Base-by-base conservation (phyloP, 1,140 invertebrate species). In the Muscidifurax raptorellus region DNA sequence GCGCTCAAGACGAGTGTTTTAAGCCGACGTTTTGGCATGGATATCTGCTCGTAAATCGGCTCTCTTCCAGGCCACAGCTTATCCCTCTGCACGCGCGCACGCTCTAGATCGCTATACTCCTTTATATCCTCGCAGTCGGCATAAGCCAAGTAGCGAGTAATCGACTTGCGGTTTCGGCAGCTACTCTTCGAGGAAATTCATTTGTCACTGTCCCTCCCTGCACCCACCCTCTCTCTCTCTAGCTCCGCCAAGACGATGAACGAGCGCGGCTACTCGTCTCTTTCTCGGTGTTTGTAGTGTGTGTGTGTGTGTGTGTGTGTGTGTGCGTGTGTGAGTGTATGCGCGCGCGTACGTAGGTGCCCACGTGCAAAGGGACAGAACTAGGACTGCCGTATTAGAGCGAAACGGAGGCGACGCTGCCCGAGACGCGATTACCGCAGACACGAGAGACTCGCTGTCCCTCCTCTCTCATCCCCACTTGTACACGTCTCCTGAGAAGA, bases 111-210 rank as follows among this genome's bases (percentile, higher is more conserved):
- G 40, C 66, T 52, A 30, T 71, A 40, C 40, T 15, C 27, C n/a
- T 66, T 18, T 75, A 28, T 66, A 71, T 52, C 71, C 52, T 69
- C 40, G 13, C 76, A 64, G 30, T 84, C 64, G 82, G 76, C 75
- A 40, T 52, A 83, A 80, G 69, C 67, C 77, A 80, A 80, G 77
- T 64, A 80, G 74, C 36, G 78, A 86, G 84, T 88, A 87, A 88
- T 88, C 86, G 85, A 83, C 86, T 86, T 86, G 86, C 64, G 75
- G 80, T 80, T 84, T 86, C 28, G 79, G 36, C 82, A 82, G 78
- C 80, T 86, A 79, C 71, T 83, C 82, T 88, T 76, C 47, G 44
- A 80, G 75, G 86, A 85, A 85, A 86, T 87, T 88, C 85, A 87
- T 88, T 88, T 86, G 86, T 87, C 86, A 85, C 78, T 85, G 83